These are phyloP conservation scores for Drosophila dunni DNA, from an alignment of 1,140 invertebrate genomes.

Conservation along the genomic window DNA sequence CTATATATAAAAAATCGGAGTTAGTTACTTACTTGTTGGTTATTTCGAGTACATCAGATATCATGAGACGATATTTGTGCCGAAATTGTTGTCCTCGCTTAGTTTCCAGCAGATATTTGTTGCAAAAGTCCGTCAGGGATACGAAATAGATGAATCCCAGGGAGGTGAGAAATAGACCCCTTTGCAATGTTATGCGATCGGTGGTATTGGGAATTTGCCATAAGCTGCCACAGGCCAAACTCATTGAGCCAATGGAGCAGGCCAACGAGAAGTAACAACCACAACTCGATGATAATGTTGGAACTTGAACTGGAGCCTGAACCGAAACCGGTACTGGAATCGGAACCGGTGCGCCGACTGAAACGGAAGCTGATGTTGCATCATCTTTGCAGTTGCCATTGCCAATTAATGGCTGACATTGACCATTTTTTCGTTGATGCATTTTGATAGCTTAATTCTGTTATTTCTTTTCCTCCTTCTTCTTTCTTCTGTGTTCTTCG, in stretches of 20 bases:
- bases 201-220: conserved; percentile 79
- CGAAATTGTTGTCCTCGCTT: conserved; percentile 86
- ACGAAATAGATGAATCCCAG: conserved; percentile 88
- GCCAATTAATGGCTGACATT: conserved; percentile 30
- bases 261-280: conserved; percentile 81
- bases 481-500: neutral
- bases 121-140: conserved; percentile 87
- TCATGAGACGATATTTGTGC: conserved; percentile 87
- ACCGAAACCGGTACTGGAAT: neutral
- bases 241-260: conserved; percentile 82
- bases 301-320: neutral
- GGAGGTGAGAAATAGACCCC: conserved; percentile 86
- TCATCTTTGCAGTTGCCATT: conserved; percentile 29
- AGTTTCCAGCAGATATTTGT: conserved; percentile 86
- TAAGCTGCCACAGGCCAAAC: conserved; percentile 81
- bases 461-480: neutral
- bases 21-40: conserved; percentile 88
- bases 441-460: conserved; percentile 7
- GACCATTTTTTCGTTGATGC: conserved; percentile 33
- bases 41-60: conserved; percentile 88
- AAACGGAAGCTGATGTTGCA: neutral
- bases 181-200: conserved; percentile 86
- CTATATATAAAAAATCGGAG: too few species aligned
- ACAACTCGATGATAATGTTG: conserved; percentile 35
- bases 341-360: neutral